Evolutionary conservation across 2,888 invertebrate species (phyloP).

Genomic region (Allophyes oxyacanthae): DNA sequence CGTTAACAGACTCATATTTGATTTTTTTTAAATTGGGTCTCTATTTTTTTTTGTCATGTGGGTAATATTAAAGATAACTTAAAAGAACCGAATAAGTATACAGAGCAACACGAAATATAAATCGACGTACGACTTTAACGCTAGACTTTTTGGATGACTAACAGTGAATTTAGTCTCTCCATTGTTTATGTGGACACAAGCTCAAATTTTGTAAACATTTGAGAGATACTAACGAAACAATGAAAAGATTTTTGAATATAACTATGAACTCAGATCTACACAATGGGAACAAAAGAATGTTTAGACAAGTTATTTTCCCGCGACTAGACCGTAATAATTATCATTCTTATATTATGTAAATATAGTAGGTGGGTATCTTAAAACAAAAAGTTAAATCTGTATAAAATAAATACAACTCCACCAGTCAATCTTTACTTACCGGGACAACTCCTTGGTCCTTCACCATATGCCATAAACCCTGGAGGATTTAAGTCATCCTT

Average conservation of each 20-base stretch:
- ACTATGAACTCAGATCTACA: conserved; percentile 44
- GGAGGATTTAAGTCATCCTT: conserved; percentile 73
- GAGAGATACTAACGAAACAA: conserved; percentile 50
- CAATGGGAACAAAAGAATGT: conserved; percentile 59
- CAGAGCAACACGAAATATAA: conserved; percentile 17
- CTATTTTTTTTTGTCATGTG: conserved; percentile 1
- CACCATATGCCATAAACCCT: conserved; percentile 82
- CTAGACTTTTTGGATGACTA: conserved; percentile 14
- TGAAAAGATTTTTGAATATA: conserved; percentile 56
- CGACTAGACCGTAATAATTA: conserved; percentile 26
- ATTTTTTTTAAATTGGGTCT: background rate
- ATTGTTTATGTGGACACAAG: conserved; percentile 35
- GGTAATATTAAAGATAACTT: background rate
- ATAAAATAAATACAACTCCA: no score
- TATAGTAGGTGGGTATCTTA: no score
- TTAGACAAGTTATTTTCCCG: conserved; percentile 43
- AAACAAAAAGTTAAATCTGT: no score
- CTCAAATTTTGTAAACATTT: conserved; percentile 49
- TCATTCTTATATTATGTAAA: background rate
- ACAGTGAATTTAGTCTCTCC: conserved; percentile 30
- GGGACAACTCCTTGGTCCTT: conserved; percentile 84
- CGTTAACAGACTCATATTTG: no score
- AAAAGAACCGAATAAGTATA: conserved; percentile 8
- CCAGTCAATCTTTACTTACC: conserved; percentile 65
- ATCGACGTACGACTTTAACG: conserved; percentile 17